These are phyloP conservation scores for Scaptomyza montana DNA, from an alignment of 1,140 invertebrate species.

Conservation along the genomic window DNA sequence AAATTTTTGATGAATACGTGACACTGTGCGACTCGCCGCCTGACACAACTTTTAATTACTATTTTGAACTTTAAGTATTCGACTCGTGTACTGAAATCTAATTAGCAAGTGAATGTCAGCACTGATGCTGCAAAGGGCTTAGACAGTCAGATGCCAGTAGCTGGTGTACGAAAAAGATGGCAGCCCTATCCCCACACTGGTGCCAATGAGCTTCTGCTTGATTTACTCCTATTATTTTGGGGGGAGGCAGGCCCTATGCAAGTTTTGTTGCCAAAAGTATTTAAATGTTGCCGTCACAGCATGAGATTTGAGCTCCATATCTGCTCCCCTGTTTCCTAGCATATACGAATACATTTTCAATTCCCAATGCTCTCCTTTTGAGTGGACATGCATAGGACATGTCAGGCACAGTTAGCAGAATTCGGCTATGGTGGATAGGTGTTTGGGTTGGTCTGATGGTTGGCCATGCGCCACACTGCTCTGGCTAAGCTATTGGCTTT, in stretches of 20 bases:
- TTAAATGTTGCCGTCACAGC: constrained; percentile 73
- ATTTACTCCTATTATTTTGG: constrained; percentile 57
- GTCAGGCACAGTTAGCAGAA: constrained; percentile 53
- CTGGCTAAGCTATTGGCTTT: constrained; percentile 39
- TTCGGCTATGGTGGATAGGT: neutral
- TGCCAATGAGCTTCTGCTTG: constrained; percentile 64
- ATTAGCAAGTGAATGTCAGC: constrained; percentile 65
- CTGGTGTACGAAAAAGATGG: constrained; percentile 15
- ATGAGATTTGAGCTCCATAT: constrained; percentile 45
- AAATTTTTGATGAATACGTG: constrained; percentile 37
- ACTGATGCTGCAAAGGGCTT: constrained; percentile 51
- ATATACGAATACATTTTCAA: constrained; percentile 38
- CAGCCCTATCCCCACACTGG: constrained; percentile 13
- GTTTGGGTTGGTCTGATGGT: neutral
- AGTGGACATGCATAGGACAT: constrained; percentile 62
- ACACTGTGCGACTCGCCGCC: constrained; percentile 62
- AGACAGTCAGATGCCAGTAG: constrained; percentile 42
- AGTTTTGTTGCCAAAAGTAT: constrained; percentile 74
- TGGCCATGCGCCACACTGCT: constrained; percentile 38
- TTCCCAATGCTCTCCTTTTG: constrained; percentile 43
- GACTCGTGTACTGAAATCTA: constrained; percentile 82
- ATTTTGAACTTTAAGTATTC: constrained; percentile 82
- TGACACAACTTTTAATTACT: constrained; percentile 83
- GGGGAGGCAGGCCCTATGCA: constrained; percentile 13
- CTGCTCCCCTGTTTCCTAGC: neutral